Evolutionary conservation across 2,888 invertebrate species (phyloP).

Genomic region (Platyscelio sp.): DNA sequence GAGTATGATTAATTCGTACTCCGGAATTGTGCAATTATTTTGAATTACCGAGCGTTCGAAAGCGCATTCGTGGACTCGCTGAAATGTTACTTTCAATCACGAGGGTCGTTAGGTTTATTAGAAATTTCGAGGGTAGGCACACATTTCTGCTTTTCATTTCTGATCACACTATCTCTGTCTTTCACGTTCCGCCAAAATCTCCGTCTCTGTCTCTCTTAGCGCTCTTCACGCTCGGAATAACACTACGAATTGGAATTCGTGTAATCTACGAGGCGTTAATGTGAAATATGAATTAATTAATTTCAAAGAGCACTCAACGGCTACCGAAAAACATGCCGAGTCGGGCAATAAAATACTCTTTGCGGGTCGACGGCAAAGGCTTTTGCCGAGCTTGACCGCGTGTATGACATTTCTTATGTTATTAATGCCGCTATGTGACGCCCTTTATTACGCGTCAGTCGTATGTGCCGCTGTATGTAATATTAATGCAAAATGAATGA

Average conservation of each 20-base stretch:
- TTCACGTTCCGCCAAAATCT: no score
- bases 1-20: constrained; percentile 54
- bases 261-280: constrained; percentile 78
- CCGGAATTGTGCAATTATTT: constrained; percentile 80
- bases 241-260: constrained; percentile 77
- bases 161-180: no score
- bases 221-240: constrained; percentile 76
- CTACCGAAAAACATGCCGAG: constrained; percentile 54
- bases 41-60: constrained; percentile 83
- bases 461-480: constrained; percentile 10
- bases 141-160: no score
- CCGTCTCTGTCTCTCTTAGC: constrained; percentile 51
- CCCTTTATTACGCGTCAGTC: constrained; percentile 49
- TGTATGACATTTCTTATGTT: constrained; percentile 57
- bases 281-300: constrained; percentile 74
- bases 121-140: constrained; percentile 80
- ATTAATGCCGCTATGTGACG: constrained; percentile 39
- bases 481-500: constrained; percentile 25
- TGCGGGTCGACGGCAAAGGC: constrained; percentile 32
- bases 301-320: constrained; percentile 62
- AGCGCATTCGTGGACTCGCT: constrained; percentile 79
- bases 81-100: constrained; percentile 85
- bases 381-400: constrained; percentile 42
- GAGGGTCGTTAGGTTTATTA: constrained; percentile 84
- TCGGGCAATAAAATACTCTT: constrained; percentile 53